phyloP scores from a whole-genome alignment of 2,797 vertebrate species.

The Fringilla coelebs region DNA sequence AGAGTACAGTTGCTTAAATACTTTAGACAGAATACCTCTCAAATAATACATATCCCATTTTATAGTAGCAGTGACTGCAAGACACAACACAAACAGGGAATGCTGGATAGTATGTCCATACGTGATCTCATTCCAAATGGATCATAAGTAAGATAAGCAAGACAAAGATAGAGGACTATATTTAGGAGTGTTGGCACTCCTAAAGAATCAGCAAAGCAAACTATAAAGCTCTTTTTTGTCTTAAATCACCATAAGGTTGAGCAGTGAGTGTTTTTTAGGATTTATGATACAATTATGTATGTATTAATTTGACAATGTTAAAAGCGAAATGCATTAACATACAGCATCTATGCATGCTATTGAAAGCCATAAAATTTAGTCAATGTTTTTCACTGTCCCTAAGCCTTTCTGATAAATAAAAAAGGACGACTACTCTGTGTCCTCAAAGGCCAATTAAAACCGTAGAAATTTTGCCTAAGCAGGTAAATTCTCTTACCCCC shows the following conservation, averaged over 20 bases:
- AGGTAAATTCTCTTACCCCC: background rate
- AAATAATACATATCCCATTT: background rate
- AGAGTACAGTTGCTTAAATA: background rate
- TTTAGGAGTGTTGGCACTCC: too few species aligned
- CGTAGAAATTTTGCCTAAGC: background rate
- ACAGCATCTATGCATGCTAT: background rate
- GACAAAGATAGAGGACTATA: accelerated
- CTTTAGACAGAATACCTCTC: background rate
- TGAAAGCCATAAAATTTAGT: background rate
- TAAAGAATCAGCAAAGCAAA: background rate
- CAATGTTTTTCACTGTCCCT: background rate
- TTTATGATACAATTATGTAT: background rate
- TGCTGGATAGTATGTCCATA: background rate
- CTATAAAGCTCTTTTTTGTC: background rate
- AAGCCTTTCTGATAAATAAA: background rate
- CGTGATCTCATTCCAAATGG: background rate
- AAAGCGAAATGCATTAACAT: background rate
- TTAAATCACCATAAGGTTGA: background rate
- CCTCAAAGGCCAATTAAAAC: background rate
- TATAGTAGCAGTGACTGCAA: background rate
- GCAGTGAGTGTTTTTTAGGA: background rate
- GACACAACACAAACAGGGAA: background rate
- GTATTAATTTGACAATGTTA: background rate
- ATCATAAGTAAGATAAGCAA: background rate
- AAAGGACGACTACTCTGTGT: background rate